Conservation (phyloP, 2,113 vertebrate genomes). For the Melanerpes aurifrons region DNA sequence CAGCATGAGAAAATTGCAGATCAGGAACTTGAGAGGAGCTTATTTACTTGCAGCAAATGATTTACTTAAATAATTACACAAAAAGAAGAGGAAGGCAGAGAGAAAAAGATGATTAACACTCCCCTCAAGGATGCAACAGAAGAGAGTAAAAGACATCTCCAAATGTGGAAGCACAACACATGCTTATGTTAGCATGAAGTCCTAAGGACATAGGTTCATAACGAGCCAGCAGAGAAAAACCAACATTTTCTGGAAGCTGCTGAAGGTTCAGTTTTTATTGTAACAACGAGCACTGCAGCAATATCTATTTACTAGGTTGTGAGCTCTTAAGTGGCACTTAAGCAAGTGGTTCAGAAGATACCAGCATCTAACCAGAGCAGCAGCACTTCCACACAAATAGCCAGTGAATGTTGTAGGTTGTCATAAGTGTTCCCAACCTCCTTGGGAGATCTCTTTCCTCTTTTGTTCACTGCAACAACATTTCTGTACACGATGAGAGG, state of each 20-base stretch:
- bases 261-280: background rate
- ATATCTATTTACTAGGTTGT: background rate
- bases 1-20: background rate
- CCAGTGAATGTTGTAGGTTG: background rate
- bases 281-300: background rate
- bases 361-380: background rate
- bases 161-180: background rate
- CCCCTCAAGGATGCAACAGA: background rate
- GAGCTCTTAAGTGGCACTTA: background rate
- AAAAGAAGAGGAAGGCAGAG: background rate
- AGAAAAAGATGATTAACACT: background rate
- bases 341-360: background rate
- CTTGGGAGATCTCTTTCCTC: background rate
- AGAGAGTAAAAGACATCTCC: background rate
- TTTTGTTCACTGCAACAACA: background rate
- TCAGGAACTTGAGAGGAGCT: background rate
- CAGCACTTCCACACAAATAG: background rate
- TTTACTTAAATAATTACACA: background rate
- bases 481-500: background rate
- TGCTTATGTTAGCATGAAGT: background rate
- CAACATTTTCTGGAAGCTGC: background rate
- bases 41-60: constrained; percentile 20
- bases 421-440: background rate
- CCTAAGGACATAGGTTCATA: background rate
- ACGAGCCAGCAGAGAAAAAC: background rate